phyloP scores from a whole-genome alignment of 2,888 invertebrate genomes.

The Hypena proboscidalis region DNA sequence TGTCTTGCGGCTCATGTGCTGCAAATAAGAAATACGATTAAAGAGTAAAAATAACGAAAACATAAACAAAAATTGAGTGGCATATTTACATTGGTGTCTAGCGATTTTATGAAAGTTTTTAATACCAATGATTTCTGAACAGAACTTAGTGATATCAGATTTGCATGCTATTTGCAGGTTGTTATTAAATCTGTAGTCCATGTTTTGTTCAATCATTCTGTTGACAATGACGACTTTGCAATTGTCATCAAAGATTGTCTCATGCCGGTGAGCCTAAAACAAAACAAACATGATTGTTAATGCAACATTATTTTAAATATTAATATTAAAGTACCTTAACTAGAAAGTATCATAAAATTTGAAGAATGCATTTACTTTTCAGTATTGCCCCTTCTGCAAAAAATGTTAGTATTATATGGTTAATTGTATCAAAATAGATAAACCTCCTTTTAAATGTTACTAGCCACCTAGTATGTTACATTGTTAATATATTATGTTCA shows the following conservation, averaged over 20 bases:
- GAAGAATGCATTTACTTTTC: no score
- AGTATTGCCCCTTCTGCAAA: no score
- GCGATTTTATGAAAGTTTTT: constrained; percentile 36
- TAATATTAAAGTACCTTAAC: neutral
- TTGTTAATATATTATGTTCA: no score
- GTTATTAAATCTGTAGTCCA: constrained; percentile 95
- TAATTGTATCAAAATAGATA: no score
- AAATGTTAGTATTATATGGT: no score
- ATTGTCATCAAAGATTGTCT: constrained; percentile 91
- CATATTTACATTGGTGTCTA: constrained; percentile 23
- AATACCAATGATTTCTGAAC: constrained; percentile 75
- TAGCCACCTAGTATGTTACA: no score
- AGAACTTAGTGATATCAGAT: constrained; percentile 90
- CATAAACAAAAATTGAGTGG: constrained; percentile 7
- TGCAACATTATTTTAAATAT: neutral
- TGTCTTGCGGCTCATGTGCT: constrained; percentile 85
- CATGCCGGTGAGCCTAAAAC: constrained; percentile 89
- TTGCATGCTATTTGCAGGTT: constrained; percentile 92
- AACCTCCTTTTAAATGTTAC: no score
- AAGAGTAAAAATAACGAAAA: constrained; percentile 5
- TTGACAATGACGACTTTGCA: constrained; percentile 94
- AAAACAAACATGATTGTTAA: neutral
- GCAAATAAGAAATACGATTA: constrained; percentile 38
- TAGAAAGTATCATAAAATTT: no score
- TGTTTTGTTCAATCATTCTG: constrained; percentile 95